Evolutionary conservation across 1,140 invertebrate species (phyloP), one percentile per base, ranked within the genome.

Genomic region (Trichonephila clavata): DNA sequence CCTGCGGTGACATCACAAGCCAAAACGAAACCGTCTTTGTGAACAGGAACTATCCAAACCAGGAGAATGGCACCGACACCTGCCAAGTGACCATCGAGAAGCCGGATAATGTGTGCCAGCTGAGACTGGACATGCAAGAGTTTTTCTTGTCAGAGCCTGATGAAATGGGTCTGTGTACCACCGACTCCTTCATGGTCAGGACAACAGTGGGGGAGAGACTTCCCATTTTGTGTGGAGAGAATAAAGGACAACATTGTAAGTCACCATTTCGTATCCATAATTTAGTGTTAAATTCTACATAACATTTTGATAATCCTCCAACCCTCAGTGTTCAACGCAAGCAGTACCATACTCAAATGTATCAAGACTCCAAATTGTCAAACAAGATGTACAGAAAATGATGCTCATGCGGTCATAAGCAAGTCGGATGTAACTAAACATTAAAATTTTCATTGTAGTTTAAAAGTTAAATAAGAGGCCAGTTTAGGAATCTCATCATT

Each of bases 11-110:
- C n/a, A 97, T 97, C 90, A 97, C 98, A 8, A 96, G 96, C 94
- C 97, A 98, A 95, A 98, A 98, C 96, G 96, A 98, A 63, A 98
- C 98, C 0, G 98, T 98, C 95, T 97, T 98, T 95, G 97, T 97
- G 65, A 98, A 97, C 94, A 98, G 98, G 0, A 97, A 97, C 83
- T 98, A 98, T 95, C 98, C 98, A 2, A 90, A 97, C 14, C 95
- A 96, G 0, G 98, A 97, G 95, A 96, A 96, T 1, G 97, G 97
- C 1, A 97, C 97, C 8, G 96, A 97, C 63, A 95, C 97, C 1
- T 98, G 98, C 95, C 96, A 96, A 7, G 97, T 98, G 94, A 97
- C 97, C n/a, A 96, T 98, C 0, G 96, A 97, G 94, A 97, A 97
- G 68, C 87, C 68, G 18, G 97, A 97, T 95, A 96, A 96, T 0